Base-by-base conservation (phyloP, 2,113 vertebrate genomes). In the Rostratula benghalensis region DNA sequence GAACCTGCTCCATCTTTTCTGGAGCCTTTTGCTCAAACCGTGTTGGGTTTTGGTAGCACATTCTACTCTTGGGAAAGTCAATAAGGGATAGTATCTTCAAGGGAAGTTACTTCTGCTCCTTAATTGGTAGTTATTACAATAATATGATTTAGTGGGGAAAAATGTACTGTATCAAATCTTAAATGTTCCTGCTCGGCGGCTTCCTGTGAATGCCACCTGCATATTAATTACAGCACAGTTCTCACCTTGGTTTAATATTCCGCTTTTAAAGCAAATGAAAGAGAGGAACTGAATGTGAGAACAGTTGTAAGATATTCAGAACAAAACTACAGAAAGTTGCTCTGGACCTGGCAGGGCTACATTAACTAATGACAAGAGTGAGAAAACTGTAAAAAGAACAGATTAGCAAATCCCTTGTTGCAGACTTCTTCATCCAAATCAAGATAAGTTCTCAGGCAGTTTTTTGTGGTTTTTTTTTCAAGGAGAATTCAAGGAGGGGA, bases 171-270 rank as follows among this genome's bases (percentile, higher is more conserved):
- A 88, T 71, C 23, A 48, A 83, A 56, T 75, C 57, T 85, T 46
- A 33, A 7, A 45, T 56, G 43, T 70, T 90, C 24, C 73, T 74
- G 60, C 56, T 90, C 7, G 3, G 88, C 56, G 92, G 53, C 56
- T 89, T 92, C 86, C 73, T 90, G 48, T 53, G 73, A 95, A 96
- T 79, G 73, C 30, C 28, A 75, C 53, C 83, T 53, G 80, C 83
- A 92, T 92, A 37, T 84, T 90, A 96, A 96, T 92, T 92, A 79
- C 6, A 10, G 41, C 45, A 60, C 33, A 50, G 43, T 60, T 31
- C 43, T 95, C 77, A 92, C 77, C 77, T 91, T 92, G 46, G 30
- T 93, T 93, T 93, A 91, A 89, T 82, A 87, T 95, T 96, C 86
- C 82, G 51, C 48, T 93, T 96, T 79, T 45, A 80, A 68, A 82